Evolutionary conservation across 2,888 invertebrate genomes (phyloP).

Genomic region (Cryptocephalus moraei): DNA sequence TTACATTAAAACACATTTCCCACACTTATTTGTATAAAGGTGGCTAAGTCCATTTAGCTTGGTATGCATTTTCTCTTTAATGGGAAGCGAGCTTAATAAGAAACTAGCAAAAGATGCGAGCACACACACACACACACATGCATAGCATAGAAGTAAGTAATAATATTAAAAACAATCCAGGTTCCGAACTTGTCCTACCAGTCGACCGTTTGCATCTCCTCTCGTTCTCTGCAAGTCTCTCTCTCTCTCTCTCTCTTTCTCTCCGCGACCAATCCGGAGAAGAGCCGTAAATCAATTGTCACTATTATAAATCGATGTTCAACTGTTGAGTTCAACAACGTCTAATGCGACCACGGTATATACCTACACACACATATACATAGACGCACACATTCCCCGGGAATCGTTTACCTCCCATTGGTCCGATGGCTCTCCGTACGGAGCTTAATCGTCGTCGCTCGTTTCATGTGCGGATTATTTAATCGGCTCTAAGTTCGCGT

Average conservation of each 20-base stretch:
- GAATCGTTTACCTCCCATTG: conserved; percentile 35
- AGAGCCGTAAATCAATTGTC: conserved; percentile 39
- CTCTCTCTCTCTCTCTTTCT: background rate
- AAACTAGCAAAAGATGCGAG: no score
- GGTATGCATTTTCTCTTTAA: no score
- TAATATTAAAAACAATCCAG: conserved; percentile 1
- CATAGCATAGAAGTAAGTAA: background rate
- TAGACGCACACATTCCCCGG: conserved; percentile 36
- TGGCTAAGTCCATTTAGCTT: no score
- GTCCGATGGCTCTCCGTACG: conserved; percentile 4
- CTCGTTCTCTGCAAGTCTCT: background rate
- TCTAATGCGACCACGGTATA: conserved; percentile 36
- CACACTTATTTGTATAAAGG: no score
- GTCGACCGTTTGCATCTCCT: conserved; percentile 13
- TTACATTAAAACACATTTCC: no score
- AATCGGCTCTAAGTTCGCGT: background rate
- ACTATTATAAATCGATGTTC: conserved; percentile 40
- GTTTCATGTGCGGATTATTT: background rate
- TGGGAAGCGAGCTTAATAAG: no score
- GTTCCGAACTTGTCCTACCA: conserved; percentile 9
- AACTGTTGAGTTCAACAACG: conserved; percentile 33
- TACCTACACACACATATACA: no score
- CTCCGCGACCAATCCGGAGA: conserved; percentile 30
- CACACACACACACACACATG: no score
- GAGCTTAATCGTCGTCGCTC: conserved; percentile 3